Conservation (phyloP, 2,113 vertebrate species). For the Sylvietta virens region DNA sequence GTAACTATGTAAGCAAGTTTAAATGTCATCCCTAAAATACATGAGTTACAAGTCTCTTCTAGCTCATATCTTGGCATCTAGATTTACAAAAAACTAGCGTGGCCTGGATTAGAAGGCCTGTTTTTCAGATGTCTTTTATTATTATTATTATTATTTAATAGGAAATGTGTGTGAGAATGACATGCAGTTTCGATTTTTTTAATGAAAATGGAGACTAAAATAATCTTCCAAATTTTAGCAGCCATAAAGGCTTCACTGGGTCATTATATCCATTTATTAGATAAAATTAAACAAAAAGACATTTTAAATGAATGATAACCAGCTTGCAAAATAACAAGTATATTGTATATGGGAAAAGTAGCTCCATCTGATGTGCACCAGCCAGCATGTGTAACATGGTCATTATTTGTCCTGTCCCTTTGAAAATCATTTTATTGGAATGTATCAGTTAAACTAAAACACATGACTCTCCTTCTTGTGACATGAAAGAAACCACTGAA, state of each 20-base stretch:
- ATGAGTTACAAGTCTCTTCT: not conserved
- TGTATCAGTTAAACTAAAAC: conserved; percentile 79
- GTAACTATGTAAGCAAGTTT: not conserved
- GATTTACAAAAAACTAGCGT: not conserved
- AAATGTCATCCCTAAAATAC: not conserved
- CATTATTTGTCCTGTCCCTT: conserved; percentile 76
- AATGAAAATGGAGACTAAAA: conserved; percentile 38
- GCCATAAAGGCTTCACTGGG: conserved; percentile 53
- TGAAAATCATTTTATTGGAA: conserved; percentile 86
- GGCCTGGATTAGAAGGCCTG: not conserved
- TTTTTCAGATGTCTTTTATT: not conserved
- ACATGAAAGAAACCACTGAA: conserved; percentile 75
- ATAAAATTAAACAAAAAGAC: conserved; percentile 59
- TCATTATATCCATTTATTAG: conserved; percentile 69
- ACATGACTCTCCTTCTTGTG: conserved; percentile 74
- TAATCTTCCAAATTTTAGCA: conserved; percentile 44
- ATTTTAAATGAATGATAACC: conserved; percentile 68
- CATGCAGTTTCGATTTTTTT: conserved; percentile 17
- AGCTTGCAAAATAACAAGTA: conserved; percentile 70
- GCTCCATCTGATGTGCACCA: conserved; percentile 68
- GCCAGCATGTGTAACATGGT: conserved; percentile 68
- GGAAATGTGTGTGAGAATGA: not conserved
- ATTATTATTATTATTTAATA: not conserved
- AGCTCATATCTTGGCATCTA: not conserved
- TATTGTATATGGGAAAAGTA: conserved; percentile 70